Base-by-base conservation (phyloP, 2,113 vertebrate genomes). In the Carassius gibelio region DNA sequence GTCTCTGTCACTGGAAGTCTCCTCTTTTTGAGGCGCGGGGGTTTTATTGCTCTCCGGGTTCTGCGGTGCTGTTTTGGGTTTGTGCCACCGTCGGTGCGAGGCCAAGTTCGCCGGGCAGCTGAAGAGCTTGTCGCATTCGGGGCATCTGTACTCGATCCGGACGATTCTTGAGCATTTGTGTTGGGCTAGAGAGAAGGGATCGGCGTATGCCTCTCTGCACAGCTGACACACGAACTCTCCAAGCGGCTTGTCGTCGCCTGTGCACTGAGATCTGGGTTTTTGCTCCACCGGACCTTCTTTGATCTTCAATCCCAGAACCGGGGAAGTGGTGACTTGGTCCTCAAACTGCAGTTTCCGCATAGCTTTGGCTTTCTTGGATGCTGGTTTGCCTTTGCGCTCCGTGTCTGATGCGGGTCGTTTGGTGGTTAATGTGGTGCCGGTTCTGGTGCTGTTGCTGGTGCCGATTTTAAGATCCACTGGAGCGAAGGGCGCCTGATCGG, bases 1-100 rank as follows among this genome's bases (percentile, higher is more conserved):
- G 93, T 97, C 96, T 83, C 96, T 93, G 89, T 96, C 96, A 84
- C 95, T 95, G 76, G 91, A 90, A 77, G 87, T 94, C 85, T 42
- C 71, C 72, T 81, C 75, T 50, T 93, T 94, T 2, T 89, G 81
- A 15, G 87, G 68, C 48, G 71, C 88, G 7, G 75, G n/a, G 52
- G 64, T 64, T 21, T 88, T 92, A 82, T 88, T 92, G 83, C 80
- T 61, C 8, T 90, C 92, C 80, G 86, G 38, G 8, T 83, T 89
- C 85, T 89, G 91, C 1, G 91, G 91, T 5, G 15, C 52, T 0
- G 52, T 55, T 74, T 96, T 95, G 14, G 97, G 97, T 42, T 97
- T 98, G 94, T 98, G 97, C 97, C 97, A 98, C 74, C 97, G 96
- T 85, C 97, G 95, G 90, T 98, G 97, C 0, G 97, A 97, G 7